These are phyloP conservation scores for Drosophila elegans DNA, from an alignment of 1,140 invertebrate genomes.

Conservation along the genomic window DNA sequence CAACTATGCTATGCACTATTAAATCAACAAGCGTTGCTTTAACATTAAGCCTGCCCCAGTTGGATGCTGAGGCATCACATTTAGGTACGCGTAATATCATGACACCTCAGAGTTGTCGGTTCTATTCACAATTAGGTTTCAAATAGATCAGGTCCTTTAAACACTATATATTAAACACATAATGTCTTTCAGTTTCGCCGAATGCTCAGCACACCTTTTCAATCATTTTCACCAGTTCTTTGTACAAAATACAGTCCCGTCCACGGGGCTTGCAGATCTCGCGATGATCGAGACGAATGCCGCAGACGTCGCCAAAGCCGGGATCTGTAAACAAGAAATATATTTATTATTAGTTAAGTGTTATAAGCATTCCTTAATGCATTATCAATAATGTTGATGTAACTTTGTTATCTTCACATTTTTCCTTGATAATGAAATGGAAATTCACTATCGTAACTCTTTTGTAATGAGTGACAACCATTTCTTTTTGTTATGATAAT, in stretches of 20 bases:
- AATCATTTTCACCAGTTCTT: constrained; percentile 87
- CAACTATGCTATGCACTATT: constrained; percentile 61
- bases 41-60: constrained; percentile 21
- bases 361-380: background rate
- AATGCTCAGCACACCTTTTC: constrained; percentile 79
- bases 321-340: constrained; percentile 86
- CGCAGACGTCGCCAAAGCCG: constrained; percentile 88
- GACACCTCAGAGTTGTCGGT: constrained; percentile 57
- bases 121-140: constrained; percentile 71
- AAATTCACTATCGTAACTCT: background rate
- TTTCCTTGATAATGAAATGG: background rate
- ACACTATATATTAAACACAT: constrained; percentile 14
- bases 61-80: constrained; percentile 15
- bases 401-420: too few species aligned
- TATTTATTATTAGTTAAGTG: too few species aligned
- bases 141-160: constrained; percentile 49
- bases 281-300: constrained; percentile 89
- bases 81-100: constrained; percentile 69
- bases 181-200: constrained; percentile 23
- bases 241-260: constrained; percentile 88
- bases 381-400: too few species aligned
- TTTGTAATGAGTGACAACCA: background rate
- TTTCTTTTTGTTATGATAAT: background rate
- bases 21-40: constrained; percentile 35
- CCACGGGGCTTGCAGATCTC: constrained; percentile 90